Conservation (phyloP, 2,797 vertebrate genomes). For the Muscicapa comitata region DNA sequence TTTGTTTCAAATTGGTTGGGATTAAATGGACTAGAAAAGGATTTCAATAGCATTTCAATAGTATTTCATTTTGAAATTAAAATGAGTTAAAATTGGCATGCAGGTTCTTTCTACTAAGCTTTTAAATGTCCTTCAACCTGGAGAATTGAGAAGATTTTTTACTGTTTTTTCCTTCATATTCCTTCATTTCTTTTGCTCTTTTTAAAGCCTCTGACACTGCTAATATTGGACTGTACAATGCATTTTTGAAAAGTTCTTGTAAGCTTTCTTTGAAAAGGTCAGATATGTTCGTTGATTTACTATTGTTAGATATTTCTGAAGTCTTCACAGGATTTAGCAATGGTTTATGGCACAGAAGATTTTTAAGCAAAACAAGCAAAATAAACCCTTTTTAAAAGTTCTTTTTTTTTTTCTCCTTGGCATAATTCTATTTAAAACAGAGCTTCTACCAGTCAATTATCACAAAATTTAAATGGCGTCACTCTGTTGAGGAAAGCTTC, state of each 20-base stretch:
- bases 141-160: not conserved
- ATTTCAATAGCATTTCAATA: not conserved
- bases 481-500: not conserved
- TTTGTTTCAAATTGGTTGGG: not conserved
- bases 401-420: not conserved
- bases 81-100: not conserved
- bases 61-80: not conserved
- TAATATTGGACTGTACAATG: not conserved
- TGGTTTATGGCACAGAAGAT: not conserved
- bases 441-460: not conserved
- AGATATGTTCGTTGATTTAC: not conserved
- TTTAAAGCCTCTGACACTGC: not conserved
- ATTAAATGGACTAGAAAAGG: not conserved
- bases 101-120: not conserved
- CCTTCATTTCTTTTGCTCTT: not conserved
- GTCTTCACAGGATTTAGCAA: not conserved
- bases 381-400: fast-evolving
- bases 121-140: not conserved
- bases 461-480: not conserved
- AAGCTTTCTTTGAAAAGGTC: not conserved
- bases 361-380: not conserved
- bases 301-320: not conserved
- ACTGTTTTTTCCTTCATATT: not conserved
- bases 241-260: not conserved
- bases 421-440: not conserved